Base-by-base conservation (phyloP, 1,140 invertebrate species). In the Teleogryllus occipitalis region DNA sequence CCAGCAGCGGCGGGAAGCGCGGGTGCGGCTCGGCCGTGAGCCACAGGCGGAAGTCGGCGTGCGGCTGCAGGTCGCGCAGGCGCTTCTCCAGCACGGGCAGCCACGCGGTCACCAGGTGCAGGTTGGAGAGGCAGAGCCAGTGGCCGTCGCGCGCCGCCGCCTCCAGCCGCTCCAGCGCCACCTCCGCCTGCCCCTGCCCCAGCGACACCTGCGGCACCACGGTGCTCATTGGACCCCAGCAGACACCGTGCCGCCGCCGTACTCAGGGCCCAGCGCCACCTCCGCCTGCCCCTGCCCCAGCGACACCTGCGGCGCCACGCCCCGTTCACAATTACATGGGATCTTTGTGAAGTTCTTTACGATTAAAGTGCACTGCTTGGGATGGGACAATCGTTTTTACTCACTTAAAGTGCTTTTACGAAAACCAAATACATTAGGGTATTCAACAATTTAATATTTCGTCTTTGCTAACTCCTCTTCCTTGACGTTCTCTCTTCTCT, bases 101-200 rank as follows among this genome's bases (percentile, higher is more conserved):
- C 92, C 94, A 97, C 48, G 90, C 88, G 0, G 92, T 91, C 15
- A 96, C 93, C 15, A 98, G 87, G 85, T 98, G 97, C 0, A 98
- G 87, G 86, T 98, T 98, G 85, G 96, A 97, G 48, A 97, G 85
- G 75, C 93, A 91, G 7, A 96, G 83, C 95, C 95, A 96, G 21
- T 89, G 86, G 7, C 93, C 93, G 80, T 89, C 86, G 79, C 86
- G 85, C 21, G 88, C 84, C 83, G 88, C 75, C 54, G 80, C 47
- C 7, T 76, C n/a, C 48, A 84, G 80, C 12, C 78, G 18, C 80
- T 89, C 87, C 1, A 94, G 82, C 6, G 92, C 92, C 10, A 87
- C 83, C 83, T 92, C 91, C 77, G 90, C 88, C 84, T 94, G 92
- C 49, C 92, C 93, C 86, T 94, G 92, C 74, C 93, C 93, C 86